Evolutionary conservation across 64 coral and sea anemone genomes (phyloP), one percentile per base, ranked within the genome.

Genomic region (Montipora capricornis): DNA sequence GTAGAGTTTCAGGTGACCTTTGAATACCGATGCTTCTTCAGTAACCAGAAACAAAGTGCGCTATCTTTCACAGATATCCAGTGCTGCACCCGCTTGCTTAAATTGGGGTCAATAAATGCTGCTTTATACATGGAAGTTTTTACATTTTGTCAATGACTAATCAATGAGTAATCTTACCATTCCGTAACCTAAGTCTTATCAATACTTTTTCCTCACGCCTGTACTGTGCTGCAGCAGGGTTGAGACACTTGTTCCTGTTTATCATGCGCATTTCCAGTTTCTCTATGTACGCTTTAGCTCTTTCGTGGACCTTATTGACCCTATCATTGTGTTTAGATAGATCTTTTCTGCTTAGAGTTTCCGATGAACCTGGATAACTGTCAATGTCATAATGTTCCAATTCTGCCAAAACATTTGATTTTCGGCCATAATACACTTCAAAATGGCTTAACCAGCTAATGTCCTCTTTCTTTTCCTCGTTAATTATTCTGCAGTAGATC

Each of bases 91-190:
- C 51, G 46, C 45, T 47, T 10, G 16, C 44, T 16, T 80, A 16
- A 47, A 19, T 50, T 19, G 11, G 77, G 77, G 45, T 80, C 17
- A 47, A 19, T 74, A 83, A 91, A 91, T 17, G 4, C 14, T 55
- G 82, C 89, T 47, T 82, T 91, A 49, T 91, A 91, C 66, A 5
- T 55, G 13, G 15, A 44, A 12, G 9, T 91, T 8, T 91, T 81
- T 6, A 91, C 8, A 81, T 91, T 91, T 49, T 76, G 57, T 19
- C 50, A 13, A 90, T 49, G 20, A 90, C 37, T 20, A n/a, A n/a
- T n/a, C n/a, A n/a, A n/a, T n/a, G 79, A 22, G 47, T 47, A 20
- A 83, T 53, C 68, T 81, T 91, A 9, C 64, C 64, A 0, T 52
- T 91, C 20, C 44, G 13, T 7, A 46, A 26, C 44, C 61, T 62